A percentile compares a stretch with the other conserved stretches of the same genome.
phyloP scores from a whole-genome alignment of 2,888 invertebrate species.

The Melieria omissa region DNA sequence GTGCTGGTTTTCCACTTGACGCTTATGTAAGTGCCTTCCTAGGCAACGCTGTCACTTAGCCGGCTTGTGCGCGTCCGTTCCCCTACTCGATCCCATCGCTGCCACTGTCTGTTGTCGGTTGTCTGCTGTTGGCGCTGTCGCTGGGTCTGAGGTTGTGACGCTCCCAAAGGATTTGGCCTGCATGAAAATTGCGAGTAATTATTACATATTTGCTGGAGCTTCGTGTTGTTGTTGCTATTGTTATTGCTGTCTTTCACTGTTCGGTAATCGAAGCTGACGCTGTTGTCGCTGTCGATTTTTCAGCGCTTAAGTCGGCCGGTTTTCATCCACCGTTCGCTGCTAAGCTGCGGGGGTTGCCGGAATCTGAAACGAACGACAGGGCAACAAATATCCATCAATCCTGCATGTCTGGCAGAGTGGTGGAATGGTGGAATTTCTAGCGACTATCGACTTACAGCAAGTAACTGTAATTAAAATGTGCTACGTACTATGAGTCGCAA shows the following conservation, averaged over 20 bases:
- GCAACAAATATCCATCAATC: too few species aligned
- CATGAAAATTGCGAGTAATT: constrained; percentile 29
- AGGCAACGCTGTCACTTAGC: constrained; percentile 28
- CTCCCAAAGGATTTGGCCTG: constrained; percentile 2
- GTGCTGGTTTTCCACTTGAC: background rate
- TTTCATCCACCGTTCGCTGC: too few species aligned
- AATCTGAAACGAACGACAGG: too few species aligned
- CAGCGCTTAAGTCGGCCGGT: too few species aligned
- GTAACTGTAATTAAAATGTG: background rate
- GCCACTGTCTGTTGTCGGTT: too few species aligned
- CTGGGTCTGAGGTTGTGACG: constrained; percentile 2
- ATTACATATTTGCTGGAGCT: constrained; percentile 2
- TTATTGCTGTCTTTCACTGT: constrained; percentile 29
- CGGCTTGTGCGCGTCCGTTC: constrained; percentile 16
- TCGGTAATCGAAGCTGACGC: background rate
- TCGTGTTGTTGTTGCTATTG: constrained; percentile 12
- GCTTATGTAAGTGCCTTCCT: background rate
- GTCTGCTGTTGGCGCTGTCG: constrained; percentile 13
- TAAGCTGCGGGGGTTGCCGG: too few species aligned
- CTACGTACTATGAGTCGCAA: background rate
- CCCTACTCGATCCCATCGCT: too few species aligned
- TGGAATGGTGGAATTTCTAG: background rate
- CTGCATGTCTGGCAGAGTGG: too few species aligned
- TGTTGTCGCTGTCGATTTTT: background rate
- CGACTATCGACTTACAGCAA: background rate